These are phyloP conservation scores for Malacoctenus gilli DNA, from an alignment of 2,797 vertebrate species.

Conservation along the genomic window DNA sequence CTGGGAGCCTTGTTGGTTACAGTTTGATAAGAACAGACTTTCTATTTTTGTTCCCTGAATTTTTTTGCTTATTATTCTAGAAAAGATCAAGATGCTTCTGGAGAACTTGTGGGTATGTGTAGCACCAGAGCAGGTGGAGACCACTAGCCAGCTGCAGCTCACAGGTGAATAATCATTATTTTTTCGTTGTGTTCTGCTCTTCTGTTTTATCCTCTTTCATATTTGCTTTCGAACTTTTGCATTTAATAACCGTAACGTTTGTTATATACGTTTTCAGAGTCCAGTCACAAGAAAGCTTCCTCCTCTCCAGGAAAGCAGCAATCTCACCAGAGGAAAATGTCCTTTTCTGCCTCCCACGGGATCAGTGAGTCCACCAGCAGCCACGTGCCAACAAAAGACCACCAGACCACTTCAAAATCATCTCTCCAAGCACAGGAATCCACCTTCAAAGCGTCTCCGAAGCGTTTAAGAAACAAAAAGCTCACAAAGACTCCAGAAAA, in stretches of 20 bases:
- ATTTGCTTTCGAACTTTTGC: background rate
- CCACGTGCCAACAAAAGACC: constrained; percentile 13
- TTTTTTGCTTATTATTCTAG: constrained; percentile 71
- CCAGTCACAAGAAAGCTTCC: constrained; percentile 8
- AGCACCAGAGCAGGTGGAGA: constrained; percentile 75
- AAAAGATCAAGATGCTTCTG: constrained; percentile 86
- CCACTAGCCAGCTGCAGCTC: constrained; percentile 48
- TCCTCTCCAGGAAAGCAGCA: constrained; percentile 25
- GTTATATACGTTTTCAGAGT: constrained; percentile 54
- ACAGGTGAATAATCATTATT: constrained; percentile 56
- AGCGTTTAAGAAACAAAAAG: constrained; percentile 11
- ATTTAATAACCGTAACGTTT: background rate
- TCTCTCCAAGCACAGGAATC: background rate
- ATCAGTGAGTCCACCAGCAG: constrained; percentile 8
- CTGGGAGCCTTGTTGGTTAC: background rate
- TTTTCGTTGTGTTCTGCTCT: background rate
- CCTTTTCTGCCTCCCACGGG: constrained; percentile 1
- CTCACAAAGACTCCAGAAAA: constrained; percentile 10
- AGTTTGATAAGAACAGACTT: background rate
- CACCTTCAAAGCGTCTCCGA: constrained; percentile 16
- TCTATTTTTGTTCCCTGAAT: background rate
- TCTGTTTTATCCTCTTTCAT: background rate
- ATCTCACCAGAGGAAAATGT: background rate
- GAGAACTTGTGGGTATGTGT: constrained; percentile 91
- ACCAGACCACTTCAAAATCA: constrained; percentile 15